Base-by-base conservation (phyloP, 2,888 invertebrate genomes). In the Apodemia hepburni region DNA sequence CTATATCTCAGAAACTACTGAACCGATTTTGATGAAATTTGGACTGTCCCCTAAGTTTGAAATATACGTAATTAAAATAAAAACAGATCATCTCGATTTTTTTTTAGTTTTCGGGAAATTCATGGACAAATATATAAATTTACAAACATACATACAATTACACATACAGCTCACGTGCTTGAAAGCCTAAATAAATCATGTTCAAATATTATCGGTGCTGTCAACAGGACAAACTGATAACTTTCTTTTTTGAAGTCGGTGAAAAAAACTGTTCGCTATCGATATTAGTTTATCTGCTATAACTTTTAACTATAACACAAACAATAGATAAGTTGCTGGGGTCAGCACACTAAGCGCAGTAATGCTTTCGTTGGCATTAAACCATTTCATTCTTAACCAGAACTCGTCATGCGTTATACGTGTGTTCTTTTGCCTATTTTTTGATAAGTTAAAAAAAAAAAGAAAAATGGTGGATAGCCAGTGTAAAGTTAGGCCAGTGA, bases 401-500 rank as follows among this genome's bases (percentile, higher is more conserved):
- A 77, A 68, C 73, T 68, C 67, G 63, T 67, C 62, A 63, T 69
- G 70, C 62, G 63, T 57, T 67, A 69, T 68, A 75, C 75, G 72
- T 66, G 81, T 76, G 15, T 27, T 54, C 15, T 22, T 54, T 54
- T 27, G 54, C 54, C 27, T 54, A 27, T 18, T 27, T 27, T 22
- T 27, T 54, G 27, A 27, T n/a, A 45, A n/a, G 45, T 45, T 15
- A 3, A 27, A 27, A 54, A 54, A 70, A 68, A 70, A 70, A 65
- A 69, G 66, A 67, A 68, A 67, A 67, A 72, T 91, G 89, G 87
- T 84, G 68, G 83, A 90, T 74, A 81, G 72, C 73, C 83, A 87
- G 85, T 91, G 89, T 67, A 81, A 74, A 67, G 82, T 83, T 65
- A 73, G 85, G 77, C 83, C 70, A 70, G 84, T 68, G 70, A 89